Evolutionary conservation across 2,888 invertebrate genomes (phyloP).

Genomic region (Dioctria linearis): DNA sequence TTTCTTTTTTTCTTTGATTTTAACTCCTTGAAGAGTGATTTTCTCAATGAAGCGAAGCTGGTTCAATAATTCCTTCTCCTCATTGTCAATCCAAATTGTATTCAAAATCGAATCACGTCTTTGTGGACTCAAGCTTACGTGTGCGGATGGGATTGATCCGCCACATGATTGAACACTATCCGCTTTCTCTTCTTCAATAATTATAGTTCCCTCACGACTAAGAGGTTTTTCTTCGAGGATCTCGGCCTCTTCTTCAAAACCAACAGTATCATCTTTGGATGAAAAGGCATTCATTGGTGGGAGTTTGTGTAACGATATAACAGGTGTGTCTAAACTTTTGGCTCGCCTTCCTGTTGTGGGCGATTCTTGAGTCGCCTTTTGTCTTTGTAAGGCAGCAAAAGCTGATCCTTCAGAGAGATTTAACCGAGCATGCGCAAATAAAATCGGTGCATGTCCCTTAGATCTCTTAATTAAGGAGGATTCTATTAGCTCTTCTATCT

Average conservation of each 20-base stretch:
- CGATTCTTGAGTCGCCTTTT: constrained; percentile 82
- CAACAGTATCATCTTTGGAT: constrained; percentile 90
- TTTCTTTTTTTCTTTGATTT: constrained; percentile 70
- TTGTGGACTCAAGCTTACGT: constrained; percentile 64
- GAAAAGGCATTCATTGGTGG: constrained; percentile 90
- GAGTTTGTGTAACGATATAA: constrained; percentile 83
- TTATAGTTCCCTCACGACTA: constrained; percentile 68
- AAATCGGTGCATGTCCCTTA: constrained; percentile 82
- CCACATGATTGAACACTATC: constrained; percentile 70
- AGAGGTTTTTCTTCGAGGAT: constrained; percentile 76
- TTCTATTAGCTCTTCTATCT: constrained; percentile 78
- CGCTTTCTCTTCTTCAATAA: constrained; percentile 73
- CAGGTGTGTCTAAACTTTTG: constrained; percentile 88
- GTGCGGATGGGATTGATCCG: constrained; percentile 70
- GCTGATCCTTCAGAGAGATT: constrained; percentile 90
- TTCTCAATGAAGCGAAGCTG: constrained; percentile 72
- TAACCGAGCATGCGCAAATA: constrained; percentile 85
- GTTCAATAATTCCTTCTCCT: constrained; percentile 74
- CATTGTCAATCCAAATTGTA: constrained; percentile 74
- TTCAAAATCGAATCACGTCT: constrained; percentile 69
- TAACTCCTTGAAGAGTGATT: constrained; percentile 70
- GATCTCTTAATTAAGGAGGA: constrained; percentile 79
- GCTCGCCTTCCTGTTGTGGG: constrained; percentile 83
- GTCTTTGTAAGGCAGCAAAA: constrained; percentile 81
- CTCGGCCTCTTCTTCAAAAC: constrained; percentile 79